Evolutionary conservation across 1,140 invertebrate species (phyloP).

Genomic region (Euglossa dilemma): DNA sequence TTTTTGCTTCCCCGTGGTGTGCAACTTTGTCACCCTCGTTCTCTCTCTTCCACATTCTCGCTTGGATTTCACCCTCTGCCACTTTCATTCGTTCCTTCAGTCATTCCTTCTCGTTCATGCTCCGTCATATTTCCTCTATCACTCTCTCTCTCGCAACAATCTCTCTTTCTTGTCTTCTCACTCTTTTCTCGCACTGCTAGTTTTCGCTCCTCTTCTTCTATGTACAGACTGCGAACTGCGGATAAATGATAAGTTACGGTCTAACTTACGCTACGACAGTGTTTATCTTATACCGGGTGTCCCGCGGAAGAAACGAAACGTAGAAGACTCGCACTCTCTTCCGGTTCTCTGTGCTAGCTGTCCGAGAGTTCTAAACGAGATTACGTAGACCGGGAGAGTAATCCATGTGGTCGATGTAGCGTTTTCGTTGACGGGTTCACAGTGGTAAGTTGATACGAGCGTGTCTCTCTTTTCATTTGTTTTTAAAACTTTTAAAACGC

Average conservation of each 20-base stretch:
- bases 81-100: not conserved
- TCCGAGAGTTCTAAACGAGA: not conserved
- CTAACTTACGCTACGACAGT: conserved; percentile 59
- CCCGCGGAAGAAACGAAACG: not conserved
- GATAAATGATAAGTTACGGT: conserved; percentile 65
- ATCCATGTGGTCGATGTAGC: too few relatives aligned
- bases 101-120: not conserved
- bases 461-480: too few relatives aligned
- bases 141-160: not conserved
- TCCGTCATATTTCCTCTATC: not conserved
- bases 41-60: not conserved
- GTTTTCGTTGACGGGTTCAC: too few relatives aligned
- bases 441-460: too few relatives aligned
- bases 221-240: conserved; percentile 68
- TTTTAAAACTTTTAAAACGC: too few relatives aligned
- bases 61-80: not conserved
- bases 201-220: conserved; percentile 22
- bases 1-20: not conserved
- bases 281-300: conserved; percentile 55
- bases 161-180: conserved; percentile 3
- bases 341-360: too few relatives aligned
- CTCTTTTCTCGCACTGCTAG: not conserved
- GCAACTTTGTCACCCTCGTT: conserved; percentile 23
- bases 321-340: not conserved
- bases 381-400: too few relatives aligned